Percentiles rank a stretch among this genome's conserved stretches.
Evolutionary conservation across 2,797 vertebrate genomes (phyloP).

Genomic region (Malurus leucopterus): DNA sequence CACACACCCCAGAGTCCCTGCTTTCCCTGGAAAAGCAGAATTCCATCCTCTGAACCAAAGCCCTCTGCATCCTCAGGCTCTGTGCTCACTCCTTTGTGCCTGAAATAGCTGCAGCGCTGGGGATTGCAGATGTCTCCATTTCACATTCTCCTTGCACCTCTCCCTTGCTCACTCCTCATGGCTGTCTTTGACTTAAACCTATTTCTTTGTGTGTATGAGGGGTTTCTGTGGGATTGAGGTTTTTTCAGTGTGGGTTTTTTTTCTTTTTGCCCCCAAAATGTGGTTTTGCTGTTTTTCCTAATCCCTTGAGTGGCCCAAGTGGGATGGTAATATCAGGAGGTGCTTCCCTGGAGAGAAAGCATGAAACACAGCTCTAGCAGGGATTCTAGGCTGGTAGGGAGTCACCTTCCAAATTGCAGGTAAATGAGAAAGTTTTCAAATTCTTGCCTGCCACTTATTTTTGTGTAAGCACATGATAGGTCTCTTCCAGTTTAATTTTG

Average conservation of each 20-base stretch:
- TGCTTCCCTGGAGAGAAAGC: neutral
- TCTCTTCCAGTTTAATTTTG: neutral
- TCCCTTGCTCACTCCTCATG: neutral
- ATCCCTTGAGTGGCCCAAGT: neutral
- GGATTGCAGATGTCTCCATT: neutral
- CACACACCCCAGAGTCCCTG: neutral
- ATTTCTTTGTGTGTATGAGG: neutral
- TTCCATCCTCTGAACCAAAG: neutral
- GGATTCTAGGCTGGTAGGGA: neutral
- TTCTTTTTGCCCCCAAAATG: accelerated
- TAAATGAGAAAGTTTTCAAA: neutral
- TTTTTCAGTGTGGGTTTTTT: neutral
- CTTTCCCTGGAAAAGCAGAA: neutral
- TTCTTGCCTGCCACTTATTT: neutral
- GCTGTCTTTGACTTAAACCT: neutral
- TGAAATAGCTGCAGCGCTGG: neutral
- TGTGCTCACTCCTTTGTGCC: neutral
- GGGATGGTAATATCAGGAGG: neutral
- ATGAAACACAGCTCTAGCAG: neutral
- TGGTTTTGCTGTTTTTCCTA: neutral
- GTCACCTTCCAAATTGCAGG: neutral
- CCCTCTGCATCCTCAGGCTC: neutral
- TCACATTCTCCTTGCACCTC: neutral
- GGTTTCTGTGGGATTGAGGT: no score
- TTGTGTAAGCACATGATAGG: neutral